phyloP scores from a whole-genome alignment of 2,797 vertebrate genomes.

The Otolemur crassicaudatus region DNA sequence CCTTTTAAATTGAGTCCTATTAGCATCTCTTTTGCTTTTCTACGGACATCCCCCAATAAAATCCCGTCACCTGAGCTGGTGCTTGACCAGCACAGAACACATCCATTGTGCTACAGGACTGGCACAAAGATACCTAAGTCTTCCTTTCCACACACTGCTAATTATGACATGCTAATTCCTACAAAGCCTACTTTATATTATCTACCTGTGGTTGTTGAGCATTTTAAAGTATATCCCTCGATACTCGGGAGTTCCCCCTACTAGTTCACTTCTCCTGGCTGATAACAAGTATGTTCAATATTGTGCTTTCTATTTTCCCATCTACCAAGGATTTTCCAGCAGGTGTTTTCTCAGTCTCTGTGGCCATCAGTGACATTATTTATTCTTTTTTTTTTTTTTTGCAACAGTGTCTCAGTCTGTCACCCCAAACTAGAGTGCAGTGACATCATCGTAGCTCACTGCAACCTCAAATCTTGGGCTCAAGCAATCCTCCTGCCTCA shows the following conservation, averaged over 20 bases:
- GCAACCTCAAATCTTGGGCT: no score
- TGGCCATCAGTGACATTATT: background rate
- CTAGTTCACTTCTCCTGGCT: background rate
- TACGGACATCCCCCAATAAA: background rate
- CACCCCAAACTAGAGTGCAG: no score
- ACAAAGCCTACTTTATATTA: background rate
- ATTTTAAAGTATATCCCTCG: background rate
- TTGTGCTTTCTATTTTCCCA: background rate
- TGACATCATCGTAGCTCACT: no score
- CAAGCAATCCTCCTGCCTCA: no score
- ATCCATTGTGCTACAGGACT: background rate
- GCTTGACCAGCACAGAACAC: background rate
- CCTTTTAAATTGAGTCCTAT: slow-evolving; percentile 80
- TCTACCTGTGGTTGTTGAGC: background rate
- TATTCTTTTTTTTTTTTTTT: background rate
- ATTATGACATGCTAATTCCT: background rate
- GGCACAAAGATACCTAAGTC: background rate
- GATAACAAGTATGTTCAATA: background rate
- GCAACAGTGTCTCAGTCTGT: no score
- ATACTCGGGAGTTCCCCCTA: background rate
- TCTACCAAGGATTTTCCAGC: background rate
- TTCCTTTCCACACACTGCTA: background rate
- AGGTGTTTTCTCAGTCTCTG: background rate
- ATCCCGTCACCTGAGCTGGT: background rate
- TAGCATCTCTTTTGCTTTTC: slow-evolving; percentile 78